A percentile compares a stretch with the other conserved stretches of the same genome.
Conservation (phyloP, 92 coral and sea anemone genomes). For the Phenganax marumi region DNA sequence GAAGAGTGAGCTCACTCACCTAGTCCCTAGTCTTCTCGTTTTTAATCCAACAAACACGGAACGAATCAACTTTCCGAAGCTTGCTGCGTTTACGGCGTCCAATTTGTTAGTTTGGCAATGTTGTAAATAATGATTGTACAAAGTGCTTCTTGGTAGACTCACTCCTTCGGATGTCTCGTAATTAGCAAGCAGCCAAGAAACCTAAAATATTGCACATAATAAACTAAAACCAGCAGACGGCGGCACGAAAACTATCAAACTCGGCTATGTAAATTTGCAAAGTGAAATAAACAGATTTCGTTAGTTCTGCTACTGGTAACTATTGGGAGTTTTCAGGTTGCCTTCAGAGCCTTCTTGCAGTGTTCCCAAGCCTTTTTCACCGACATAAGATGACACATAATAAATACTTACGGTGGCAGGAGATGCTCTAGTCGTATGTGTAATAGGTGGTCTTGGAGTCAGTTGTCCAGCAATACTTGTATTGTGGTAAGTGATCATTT, state of each 20-base stretch:
- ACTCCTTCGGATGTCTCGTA: constrained; percentile 99
- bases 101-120: constrained; percentile 95
- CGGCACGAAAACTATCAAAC: neutral
- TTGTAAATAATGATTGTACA: constrained; percentile 84
- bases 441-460: constrained; percentile 77
- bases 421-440: constrained; percentile 99
- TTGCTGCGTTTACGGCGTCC: constrained; percentile 99
- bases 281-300: too few species aligned
- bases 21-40: constrained; percentile 96
- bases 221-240: too few species aligned
- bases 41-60: constrained; percentile 97
- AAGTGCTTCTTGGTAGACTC: constrained; percentile 94
- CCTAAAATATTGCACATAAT: constrained; percentile 52
- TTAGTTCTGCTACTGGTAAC: neutral
- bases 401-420: constrained; percentile 88
- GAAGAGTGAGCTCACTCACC: constrained; percentile 51
- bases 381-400: neutral
- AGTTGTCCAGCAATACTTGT: constrained; percentile 64
- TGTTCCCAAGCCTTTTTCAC: neutral
- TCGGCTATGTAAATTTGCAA: too few species aligned
- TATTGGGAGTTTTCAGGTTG: neutral
- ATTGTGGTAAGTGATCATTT: constrained; percentile 69
- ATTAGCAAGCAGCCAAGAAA: constrained; percentile 93
- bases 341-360: neutral
- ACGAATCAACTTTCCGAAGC: constrained; percentile 97